Evolutionary conservation across 2,797 vertebrate species (phyloP).

Genomic region (Microchirus variegatus): DNA sequence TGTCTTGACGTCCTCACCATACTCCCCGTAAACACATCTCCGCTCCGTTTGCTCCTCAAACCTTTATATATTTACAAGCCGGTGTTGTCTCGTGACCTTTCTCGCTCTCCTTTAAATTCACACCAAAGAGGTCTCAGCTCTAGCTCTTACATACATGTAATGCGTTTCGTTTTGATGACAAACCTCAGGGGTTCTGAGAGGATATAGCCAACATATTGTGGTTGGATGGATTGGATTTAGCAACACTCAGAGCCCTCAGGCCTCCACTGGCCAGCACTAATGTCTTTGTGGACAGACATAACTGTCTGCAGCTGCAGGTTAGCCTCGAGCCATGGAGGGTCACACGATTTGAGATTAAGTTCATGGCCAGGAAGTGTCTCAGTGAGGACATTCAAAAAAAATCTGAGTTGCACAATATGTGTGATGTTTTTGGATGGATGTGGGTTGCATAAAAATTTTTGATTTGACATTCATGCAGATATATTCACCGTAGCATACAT

Average conservation of each 20-base stretch:
- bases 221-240: slow-evolving; percentile 26
- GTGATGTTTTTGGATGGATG: too few species aligned
- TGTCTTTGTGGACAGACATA: slow-evolving; percentile 26
- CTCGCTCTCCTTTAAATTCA: neutral
- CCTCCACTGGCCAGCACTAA: slow-evolving; percentile 26
- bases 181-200: slow-evolving; percentile 17
- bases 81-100: slow-evolving; percentile 26
- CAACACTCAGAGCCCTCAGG: slow-evolving; percentile 16
- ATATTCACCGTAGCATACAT: too few species aligned
- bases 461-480: too few species aligned
- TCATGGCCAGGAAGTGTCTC: neutral
- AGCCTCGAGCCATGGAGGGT: slow-evolving; percentile 17
- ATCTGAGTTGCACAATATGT: neutral
- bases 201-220: slow-evolving; percentile 1
- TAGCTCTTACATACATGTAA: slow-evolving; percentile 8
- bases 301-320: slow-evolving; percentile 33
- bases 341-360: slow-evolving; percentile 3
- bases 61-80: slow-evolving; percentile 22
- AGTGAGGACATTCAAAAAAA: neutral
- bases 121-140: slow-evolving; percentile 1
- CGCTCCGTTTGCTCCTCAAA: too few species aligned
- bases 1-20: too few species aligned
- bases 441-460: too few species aligned
- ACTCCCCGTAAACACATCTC: too few species aligned
- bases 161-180: slow-evolving; percentile 23